Conservation (phyloP, 2,113 vertebrate genomes). For the Chloropsis cyanopogon region DNA sequence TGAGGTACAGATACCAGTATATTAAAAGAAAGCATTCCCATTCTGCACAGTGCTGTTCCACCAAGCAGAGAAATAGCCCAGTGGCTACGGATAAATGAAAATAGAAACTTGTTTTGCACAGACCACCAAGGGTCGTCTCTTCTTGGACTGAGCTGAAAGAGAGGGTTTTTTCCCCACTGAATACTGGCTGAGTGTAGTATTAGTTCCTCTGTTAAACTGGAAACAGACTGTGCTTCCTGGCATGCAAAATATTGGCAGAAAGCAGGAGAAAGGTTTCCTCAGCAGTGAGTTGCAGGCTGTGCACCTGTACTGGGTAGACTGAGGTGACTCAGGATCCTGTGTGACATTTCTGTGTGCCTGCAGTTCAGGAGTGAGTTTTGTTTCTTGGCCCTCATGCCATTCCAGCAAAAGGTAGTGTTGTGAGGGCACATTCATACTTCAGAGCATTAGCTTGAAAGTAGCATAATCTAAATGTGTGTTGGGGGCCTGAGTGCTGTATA, state of each 20-base stretch:
- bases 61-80: background rate
- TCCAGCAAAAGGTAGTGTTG: background rate
- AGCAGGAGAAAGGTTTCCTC: background rate
- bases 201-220: background rate
- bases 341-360: background rate
- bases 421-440: background rate
- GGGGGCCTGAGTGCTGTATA: background rate
- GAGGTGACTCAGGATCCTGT: background rate
- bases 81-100: background rate
- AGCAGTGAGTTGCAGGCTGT: background rate
- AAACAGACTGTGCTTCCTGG: background rate
- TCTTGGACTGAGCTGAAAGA: background rate
- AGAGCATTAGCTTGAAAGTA: background rate
- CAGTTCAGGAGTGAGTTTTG: background rate
- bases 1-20: background rate
- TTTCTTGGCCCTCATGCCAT: background rate
- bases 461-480: background rate
- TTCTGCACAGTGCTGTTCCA: background rate
- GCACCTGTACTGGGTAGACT: background rate
- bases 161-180: background rate
- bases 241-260: background rate
- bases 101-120: background rate
- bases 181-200: background rate
- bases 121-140: background rate
- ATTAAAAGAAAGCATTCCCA: background rate